These are phyloP conservation scores for Telenomus remus DNA, from an alignment of 1,140 invertebrate species.

Conservation along the genomic window DNA sequence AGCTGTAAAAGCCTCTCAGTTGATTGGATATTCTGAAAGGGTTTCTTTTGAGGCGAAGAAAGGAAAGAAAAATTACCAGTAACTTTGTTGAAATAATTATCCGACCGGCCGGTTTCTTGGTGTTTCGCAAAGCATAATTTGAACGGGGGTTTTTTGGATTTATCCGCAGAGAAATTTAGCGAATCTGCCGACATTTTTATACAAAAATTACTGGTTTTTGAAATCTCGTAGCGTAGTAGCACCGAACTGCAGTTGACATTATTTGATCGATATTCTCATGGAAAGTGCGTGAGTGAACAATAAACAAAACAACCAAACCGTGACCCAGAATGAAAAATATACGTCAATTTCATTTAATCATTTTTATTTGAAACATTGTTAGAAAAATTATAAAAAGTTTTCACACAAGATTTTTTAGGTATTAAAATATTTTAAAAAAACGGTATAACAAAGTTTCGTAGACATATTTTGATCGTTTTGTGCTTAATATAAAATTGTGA, in stretches of 20 bases:
- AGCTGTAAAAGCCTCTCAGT: conserved; percentile 47
- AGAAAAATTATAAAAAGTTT: conserved; percentile 19
- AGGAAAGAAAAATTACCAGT: conserved; percentile 57
- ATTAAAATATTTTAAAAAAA: conserved; percentile 15
- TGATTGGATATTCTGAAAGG: conserved; percentile 1
- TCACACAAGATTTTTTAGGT: conserved; percentile 27
- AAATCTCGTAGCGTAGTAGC: conserved; percentile 7
- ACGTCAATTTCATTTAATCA: background rate
- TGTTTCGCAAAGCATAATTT: conserved; percentile 67
- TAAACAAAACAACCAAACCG: conserved; percentile 16
- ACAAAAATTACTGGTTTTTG: conserved; percentile 4
- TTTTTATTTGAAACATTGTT: conserved; percentile 1
- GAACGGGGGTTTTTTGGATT: conserved; percentile 62
- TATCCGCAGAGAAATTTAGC: conserved; percentile 20
- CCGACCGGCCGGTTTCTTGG: conserved; percentile 63
- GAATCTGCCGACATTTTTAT: conserved; percentile 42
- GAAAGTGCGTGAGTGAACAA: conserved; percentile 24
- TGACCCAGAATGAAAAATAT: background rate
- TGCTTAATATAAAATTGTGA: no score
- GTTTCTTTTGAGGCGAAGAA: no score
- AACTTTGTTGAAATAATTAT: conserved; percentile 53
- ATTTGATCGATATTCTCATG: conserved; percentile 65
- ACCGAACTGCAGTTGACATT: conserved; percentile 28
- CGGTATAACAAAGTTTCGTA: conserved; percentile 7
- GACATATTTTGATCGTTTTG: no score